Base-by-base conservation (phyloP, 2,888 invertebrate genomes). In the Steinernema carpocapsae region DNA sequence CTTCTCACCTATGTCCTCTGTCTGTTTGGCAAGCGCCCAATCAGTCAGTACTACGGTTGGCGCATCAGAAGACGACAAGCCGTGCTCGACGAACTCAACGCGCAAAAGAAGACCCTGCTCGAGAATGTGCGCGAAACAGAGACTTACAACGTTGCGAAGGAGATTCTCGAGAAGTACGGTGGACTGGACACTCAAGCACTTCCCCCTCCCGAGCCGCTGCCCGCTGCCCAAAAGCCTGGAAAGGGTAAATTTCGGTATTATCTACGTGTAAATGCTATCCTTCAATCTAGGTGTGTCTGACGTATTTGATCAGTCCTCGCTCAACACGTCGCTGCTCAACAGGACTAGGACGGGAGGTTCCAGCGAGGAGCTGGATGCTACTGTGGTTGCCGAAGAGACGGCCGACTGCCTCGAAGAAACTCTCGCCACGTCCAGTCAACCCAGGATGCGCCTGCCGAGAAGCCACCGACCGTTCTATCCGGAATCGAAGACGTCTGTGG, bases 121-220 rank as follows among this genome's bases (percentile, higher is more conserved):
- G 64, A 64, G 1, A 64, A 64, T n/a, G 64, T 64, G 6, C 29
- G 64, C 1, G 17, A 64, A 32, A 64, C 64, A n/a, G 64, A 64
- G 29, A 64, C 64, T 2, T 64, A 64, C 64, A 64, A 64, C 32
- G 64, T 64, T n/a, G 64, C 64, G 12, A 64, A 64, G 17, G 64
- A 64, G 19, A 26, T 64, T 32, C 37, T 64, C 4, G 64, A 64
- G 17, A 64, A 64, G 64, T 64, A 64, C 19, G 64, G 64, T 37
- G 37, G 37, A 10, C 37, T 37, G 10, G 37, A 37, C 37, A 37
- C 37, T 10, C 37, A 37, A 37, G 37, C 37, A 37, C 37, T 10
- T 6, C 37, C 37, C 10, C 37, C 37, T 37, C 37, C 37, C 37
- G 37, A 37, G 10, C 37, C 37, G 37, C 37, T 37, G 37, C 37